A percentile compares a stretch with the other conserved stretches of the same genome.
phyloP scores from a whole-genome alignment of 53 echinoderm and acorn worm species.

The Antedon mediterranea region DNA sequence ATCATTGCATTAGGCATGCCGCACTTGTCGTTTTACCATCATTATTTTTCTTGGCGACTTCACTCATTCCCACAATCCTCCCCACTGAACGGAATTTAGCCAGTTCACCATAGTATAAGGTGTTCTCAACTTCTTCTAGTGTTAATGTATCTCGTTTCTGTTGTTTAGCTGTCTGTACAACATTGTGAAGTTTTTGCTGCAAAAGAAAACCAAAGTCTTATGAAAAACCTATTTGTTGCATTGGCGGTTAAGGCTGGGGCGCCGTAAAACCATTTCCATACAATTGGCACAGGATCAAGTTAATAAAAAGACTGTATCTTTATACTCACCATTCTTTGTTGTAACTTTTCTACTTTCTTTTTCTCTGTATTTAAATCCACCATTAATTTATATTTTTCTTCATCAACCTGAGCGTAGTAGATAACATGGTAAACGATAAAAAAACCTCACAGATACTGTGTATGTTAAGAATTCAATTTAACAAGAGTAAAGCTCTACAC shows the following conservation, averaged over 20 bases:
- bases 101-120: slow-evolving; percentile 21
- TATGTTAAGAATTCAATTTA: too few species aligned
- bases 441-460: neutral
- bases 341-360: slow-evolving; percentile 59
- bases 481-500: too few species aligned
- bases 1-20: slow-evolving; percentile 43
- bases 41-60: slow-evolving; percentile 29
- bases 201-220: neutral
- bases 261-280: too few species aligned
- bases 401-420: slow-evolving; percentile 23
- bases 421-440: neutral
- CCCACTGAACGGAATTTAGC: slow-evolving; percentile 53
- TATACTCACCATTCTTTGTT: slow-evolving; percentile 80
- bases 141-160: neutral
- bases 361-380: slow-evolving; percentile 73
- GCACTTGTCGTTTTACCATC: slow-evolving; percentile 48
- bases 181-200: neutral
- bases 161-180: neutral
- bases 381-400: slow-evolving; percentile 49
- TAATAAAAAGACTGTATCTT: too few species aligned
- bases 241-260: too few species aligned
- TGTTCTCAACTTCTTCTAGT: slow-evolving; percentile 20
- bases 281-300: too few species aligned
- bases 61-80: slow-evolving; percentile 27
- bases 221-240: too few species aligned